Base-by-base conservation (phyloP, 2,797 vertebrate genomes). In the Ibycter americanus region DNA sequence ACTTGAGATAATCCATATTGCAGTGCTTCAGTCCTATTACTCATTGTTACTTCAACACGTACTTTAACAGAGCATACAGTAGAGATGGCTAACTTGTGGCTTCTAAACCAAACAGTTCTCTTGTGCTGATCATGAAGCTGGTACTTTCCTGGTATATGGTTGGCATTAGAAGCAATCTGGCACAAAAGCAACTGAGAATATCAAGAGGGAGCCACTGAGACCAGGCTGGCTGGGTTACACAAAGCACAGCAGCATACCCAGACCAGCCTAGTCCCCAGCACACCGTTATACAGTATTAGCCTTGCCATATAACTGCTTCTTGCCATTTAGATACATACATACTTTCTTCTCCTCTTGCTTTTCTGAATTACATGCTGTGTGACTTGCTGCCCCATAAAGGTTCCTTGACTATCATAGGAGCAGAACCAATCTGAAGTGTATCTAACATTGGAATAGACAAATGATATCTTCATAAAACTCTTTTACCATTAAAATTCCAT, bases 1-100 rank as follows among this genome's bases (percentile, higher is more conserved):
- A 58, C 34, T 55, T 12, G 32, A 95, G 85, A 73, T 52, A 70
- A 73, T 63, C 89, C 44, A n/a, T 56, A 65, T 8, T 89, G 44
- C 36, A 72, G 1, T 44, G 54, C 51, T 89, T 89, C 76, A 55
- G 56, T 66, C 22, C 29, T 65, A 68, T 58, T 80, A 56, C 26
- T 90, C 44, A 55, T 11, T 65, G 36, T 83, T 83, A 70, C 76
- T 96, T 70, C 84, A 94, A 62, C 17, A 79, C 77, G 18, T 32
- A 31, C 22, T 95, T 76, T 67, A 85, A 79, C 15, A 86, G 47
- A 96, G 12, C 18, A 68, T 38, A 56, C 11, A 83, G 55, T 44
- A 86, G 87, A 85, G 40, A 56, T 5, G 6, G 9, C 20, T 82
- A 23, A 59, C 47, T 62, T 65, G 23, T 26, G 46, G 31, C 42